Conservation (phyloP, 2,113 vertebrate species). For the Pavo muticus region DNA sequence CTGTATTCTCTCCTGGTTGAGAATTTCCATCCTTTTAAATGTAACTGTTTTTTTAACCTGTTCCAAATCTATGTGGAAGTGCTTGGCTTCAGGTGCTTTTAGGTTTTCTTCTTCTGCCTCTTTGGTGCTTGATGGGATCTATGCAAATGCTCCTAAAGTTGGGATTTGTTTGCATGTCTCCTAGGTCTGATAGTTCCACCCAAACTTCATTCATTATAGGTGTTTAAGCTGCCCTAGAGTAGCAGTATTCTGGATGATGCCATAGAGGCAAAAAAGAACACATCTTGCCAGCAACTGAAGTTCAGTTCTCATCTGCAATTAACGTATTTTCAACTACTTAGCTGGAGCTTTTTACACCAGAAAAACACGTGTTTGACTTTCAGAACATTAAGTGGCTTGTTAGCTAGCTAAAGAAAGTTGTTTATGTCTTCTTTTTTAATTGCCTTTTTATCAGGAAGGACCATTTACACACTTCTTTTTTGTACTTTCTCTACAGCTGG, state of each 20-base stretch:
- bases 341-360: neutral
- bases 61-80: neutral
- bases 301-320: neutral
- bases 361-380: neutral
- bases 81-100: neutral
- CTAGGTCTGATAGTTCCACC: neutral
- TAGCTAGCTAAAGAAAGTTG: neutral
- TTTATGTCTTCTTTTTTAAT: neutral
- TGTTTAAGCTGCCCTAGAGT: neutral
- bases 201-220: neutral
- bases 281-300: neutral
- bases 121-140: neutral
- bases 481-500: conserved; percentile 74
- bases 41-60: neutral
- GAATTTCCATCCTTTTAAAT: neutral
- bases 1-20: neutral
- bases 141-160: neutral
- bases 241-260: neutral
- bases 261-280: neutral
- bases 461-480: neutral
- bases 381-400: neutral
- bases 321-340: neutral
- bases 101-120: neutral
- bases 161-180: neutral
- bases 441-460: neutral